Evolutionary conservation across 1,140 invertebrate species (phyloP), one percentile per base, ranked within the genome.

Genomic region (Papilio dardanus): DNA sequence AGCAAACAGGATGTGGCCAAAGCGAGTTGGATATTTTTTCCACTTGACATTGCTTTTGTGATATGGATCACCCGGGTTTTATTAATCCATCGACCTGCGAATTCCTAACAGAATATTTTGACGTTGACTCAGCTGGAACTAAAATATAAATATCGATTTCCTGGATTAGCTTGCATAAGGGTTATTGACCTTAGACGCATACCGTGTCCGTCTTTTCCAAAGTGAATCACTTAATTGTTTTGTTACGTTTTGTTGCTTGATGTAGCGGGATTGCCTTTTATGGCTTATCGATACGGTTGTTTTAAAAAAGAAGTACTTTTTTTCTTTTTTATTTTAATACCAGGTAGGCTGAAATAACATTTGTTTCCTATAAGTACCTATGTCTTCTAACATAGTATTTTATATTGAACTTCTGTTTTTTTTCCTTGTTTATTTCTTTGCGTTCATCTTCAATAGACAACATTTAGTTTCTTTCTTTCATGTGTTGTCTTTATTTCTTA

Each of bases 101-200:
- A 69, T 37, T 69, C 67, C 21, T 69, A 69, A 40, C 35, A 69
- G 37, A 69, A 69, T 69, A 24, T 69, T 69, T 42, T 21, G 35
- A 16, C 14, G 21, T 21, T 69, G 67, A 69, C 35, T 69, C 67
- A 69, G n/a, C 24, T 69, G 21, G 24, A 28, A 10, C 12, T 69
- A 69, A 40, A 42, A 24, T 40, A 40, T 24, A 69, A 69, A 69
- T 24, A 69, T 40, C 35, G 21, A 28, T 42, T 21, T 37, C 67
- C 67, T 21, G 67, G 67, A 69, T 3, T 24, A 40, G 24, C 35
- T 40, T 40, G 37, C 67, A 37, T 37, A 35, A 40, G 19, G 67
- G 67, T 69, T 69, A 40, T 69, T 69, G 35, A 69, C 67, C 67
- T 37, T 69, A 69, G 24, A 37, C 21, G 19, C 19, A 40, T 42